phyloP scores from a whole-genome alignment of 1,140 invertebrate species.

The Drosophila kepulauana region DNA sequence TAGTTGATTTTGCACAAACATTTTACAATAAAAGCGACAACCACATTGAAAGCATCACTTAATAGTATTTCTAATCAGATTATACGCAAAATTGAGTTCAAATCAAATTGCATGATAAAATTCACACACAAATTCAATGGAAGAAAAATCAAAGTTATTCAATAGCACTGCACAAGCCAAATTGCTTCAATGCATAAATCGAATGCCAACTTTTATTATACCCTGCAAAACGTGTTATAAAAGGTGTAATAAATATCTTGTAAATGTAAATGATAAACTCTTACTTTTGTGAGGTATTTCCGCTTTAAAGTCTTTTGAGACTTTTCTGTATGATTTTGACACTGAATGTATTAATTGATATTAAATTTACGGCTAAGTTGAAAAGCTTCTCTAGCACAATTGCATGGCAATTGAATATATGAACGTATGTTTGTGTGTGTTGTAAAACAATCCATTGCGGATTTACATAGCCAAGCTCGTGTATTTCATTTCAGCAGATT shows the following conservation, averaged over 20 bases:
- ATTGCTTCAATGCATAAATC: conserved; percentile 12
- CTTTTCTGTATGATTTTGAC: conserved; percentile 22
- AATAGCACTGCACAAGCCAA: conserved; percentile 22
- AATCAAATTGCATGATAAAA: conserved; percentile 42
- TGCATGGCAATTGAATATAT: conserved; percentile 6
- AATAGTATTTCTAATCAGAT: conserved; percentile 52
- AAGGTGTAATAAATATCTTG: no score
- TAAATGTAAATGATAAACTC: no score
- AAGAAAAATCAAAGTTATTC: conserved; percentile 37
- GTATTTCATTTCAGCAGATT: conserved; percentile 28
- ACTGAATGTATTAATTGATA: conserved; percentile 52
- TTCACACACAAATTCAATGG: conserved; percentile 27
- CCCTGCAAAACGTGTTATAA: not conserved
- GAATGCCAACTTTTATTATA: not conserved
- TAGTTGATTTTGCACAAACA: no score
- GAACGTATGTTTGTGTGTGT: no score
- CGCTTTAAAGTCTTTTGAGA: no score
- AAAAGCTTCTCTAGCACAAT: no score
- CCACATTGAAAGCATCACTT: conserved; percentile 17
- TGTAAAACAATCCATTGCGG: conserved; percentile 18
- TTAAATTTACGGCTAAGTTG: conserved; percentile 39
- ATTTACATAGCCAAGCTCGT: conserved; percentile 8
- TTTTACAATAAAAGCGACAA: not conserved
- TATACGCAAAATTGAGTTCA: conserved; percentile 47
- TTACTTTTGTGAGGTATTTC: no score